phyloP scores from a whole-genome alignment of 2,888 invertebrate species.

The Lottia gigantea region DNA sequence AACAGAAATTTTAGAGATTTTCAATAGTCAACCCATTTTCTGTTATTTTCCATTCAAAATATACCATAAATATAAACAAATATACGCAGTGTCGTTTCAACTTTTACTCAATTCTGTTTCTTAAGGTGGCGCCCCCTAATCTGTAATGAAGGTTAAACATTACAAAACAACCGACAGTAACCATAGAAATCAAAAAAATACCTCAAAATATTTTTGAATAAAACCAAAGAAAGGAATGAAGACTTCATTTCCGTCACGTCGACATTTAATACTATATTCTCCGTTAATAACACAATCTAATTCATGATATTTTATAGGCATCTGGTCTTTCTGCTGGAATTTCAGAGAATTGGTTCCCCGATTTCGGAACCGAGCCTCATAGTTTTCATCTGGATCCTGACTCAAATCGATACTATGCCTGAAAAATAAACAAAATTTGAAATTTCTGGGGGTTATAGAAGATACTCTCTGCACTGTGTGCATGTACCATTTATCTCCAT shows the following conservation, averaged over 20 bases:
- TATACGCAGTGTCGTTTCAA: no score
- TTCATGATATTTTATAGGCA: constrained; percentile 39
- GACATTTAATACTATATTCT: constrained; percentile 83
- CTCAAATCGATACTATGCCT: not conserved
- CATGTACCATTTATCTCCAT: no score
- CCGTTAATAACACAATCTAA: constrained; percentile 84
- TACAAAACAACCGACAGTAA: no score
- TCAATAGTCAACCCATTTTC: no score
- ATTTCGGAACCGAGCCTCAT: constrained; percentile 26
- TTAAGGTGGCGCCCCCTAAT: not conserved
- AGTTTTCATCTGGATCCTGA: constrained; percentile 17
- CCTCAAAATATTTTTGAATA: constrained; percentile 92
- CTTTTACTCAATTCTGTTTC: not conserved
- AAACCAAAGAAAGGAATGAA: constrained; percentile 89
- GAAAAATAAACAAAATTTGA: no score
- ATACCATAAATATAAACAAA: no score
- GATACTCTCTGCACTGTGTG: no score
- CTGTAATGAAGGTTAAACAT: no score
- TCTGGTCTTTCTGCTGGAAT: constrained; percentile 5
- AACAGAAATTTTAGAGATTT: no score
- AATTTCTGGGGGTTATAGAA: no score
- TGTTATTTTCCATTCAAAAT: no score
- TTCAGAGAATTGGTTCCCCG: constrained; percentile 35
- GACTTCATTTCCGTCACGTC: constrained; percentile 85
- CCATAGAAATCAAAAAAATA: constrained; percentile 61